Conservation (phyloP, 2,888 invertebrate species). For the Erebia ligea region DNA sequence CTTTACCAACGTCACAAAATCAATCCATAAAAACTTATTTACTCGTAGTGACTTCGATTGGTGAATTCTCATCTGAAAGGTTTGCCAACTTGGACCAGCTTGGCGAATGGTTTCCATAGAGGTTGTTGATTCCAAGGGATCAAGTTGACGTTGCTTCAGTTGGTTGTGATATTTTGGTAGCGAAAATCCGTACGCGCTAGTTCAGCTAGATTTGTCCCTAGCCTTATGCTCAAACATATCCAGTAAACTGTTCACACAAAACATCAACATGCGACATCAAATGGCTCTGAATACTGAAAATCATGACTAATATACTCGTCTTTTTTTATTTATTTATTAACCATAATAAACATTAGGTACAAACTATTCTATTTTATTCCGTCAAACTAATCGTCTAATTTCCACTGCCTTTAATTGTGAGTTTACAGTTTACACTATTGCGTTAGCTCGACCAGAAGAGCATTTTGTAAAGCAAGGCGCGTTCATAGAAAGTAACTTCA, state of each 20-base stretch:
- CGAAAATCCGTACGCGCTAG: not conserved
- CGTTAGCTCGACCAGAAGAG: not conserved
- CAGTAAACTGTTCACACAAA: constrained; percentile 19
- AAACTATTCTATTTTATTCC: too few species aligned
- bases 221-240: constrained; percentile 41
- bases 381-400: too few species aligned
- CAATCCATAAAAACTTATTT: too few species aligned
- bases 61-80: not conserved
- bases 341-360: too few species aligned
- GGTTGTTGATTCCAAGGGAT: not conserved
- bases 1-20: too few species aligned
- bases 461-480: not conserved
- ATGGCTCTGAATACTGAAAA: not conserved
- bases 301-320: not conserved
- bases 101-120: not conserved
- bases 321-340: too few species aligned
- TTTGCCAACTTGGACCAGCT: not conserved
- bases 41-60: too few species aligned
- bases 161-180: too few species aligned
- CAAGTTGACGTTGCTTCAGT: too few species aligned
- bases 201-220: not conserved
- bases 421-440: not conserved
- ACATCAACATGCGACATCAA: constrained; percentile 12
- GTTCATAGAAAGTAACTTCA: not conserved
- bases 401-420: not conserved